Evolutionary conservation across 53 echinoderm and acorn worm species (phyloP).

Genomic region (Zoroaster sp.): DNA sequence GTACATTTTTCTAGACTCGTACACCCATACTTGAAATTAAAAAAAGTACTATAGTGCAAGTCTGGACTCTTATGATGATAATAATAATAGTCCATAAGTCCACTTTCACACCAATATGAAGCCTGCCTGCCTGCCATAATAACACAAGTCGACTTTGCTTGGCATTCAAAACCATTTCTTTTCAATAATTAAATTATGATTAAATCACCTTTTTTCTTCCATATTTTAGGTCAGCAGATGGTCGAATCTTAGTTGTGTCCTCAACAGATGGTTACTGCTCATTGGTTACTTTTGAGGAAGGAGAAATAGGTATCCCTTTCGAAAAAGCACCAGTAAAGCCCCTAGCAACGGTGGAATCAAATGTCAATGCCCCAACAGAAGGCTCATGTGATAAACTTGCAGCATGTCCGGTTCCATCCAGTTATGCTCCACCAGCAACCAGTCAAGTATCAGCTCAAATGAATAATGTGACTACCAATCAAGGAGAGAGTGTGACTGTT

Average conservation of each 20-base stretch:
- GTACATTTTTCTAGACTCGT: no score
- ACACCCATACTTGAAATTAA: no score
- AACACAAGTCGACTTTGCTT: no score
- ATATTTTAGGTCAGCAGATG: constrained; percentile 79
- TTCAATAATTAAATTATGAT: no score
- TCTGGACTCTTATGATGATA: no score
- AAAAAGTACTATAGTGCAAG: no score
- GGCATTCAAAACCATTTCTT: no score
- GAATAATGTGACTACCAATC: constrained; percentile 24
- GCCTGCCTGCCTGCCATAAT: no score
- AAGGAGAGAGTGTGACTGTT: constrained; percentile 15
- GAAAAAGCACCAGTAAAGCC: constrained; percentile 38
- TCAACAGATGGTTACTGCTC: constrained; percentile 96
- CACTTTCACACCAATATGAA: no score
- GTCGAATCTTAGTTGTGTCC: constrained; percentile 64
- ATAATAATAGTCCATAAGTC: no score
- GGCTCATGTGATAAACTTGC: neutral
- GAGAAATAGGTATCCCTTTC: constrained; percentile 80
- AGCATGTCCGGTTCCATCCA: constrained; percentile 2
- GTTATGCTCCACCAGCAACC: constrained; percentile 5
- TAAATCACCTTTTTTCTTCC: neutral
- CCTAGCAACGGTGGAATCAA: neutral
- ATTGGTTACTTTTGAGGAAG: constrained; percentile 81
- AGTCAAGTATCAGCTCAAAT: neutral
- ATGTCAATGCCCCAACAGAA: neutral